phyloP scores from a whole-genome alignment of 2,797 vertebrate genomes.

The Lacerta viridis region DNA sequence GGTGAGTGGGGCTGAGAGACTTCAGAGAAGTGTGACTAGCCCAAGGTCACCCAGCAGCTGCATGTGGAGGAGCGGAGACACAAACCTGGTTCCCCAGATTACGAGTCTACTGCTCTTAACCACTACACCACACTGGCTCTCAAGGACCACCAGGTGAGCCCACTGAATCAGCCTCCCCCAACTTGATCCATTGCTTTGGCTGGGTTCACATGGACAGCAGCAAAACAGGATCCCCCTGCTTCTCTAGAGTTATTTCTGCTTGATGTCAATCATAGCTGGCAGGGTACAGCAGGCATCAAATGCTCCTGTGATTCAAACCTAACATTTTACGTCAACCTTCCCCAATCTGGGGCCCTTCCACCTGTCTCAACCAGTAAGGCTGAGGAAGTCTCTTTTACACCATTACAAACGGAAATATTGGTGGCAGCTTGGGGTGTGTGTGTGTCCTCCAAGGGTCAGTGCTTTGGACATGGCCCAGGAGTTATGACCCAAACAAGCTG shows the following conservation, averaged over 20 bases:
- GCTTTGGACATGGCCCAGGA: neutral
- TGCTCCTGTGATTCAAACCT: neutral
- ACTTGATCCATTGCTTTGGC: neutral
- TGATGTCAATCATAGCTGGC: neutral
- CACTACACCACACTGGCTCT: too few relatives aligned
- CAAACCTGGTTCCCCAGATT: too few relatives aligned
- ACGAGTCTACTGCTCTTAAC: too few relatives aligned
- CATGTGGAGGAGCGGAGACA: too few relatives aligned
- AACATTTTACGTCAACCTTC: too few relatives aligned
- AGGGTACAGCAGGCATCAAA: too few relatives aligned
- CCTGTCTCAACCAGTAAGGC: too few relatives aligned
- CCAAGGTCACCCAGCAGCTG: too few relatives aligned
- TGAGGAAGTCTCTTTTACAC: neutral
- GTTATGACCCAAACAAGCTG: neutral
- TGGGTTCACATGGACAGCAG: too few relatives aligned
- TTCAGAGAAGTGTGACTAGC: too few relatives aligned
- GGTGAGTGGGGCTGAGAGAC: too few relatives aligned
- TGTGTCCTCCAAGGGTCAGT: neutral
- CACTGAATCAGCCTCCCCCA: neutral
- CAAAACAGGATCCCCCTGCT: neutral
- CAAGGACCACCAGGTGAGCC: neutral
- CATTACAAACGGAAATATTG: neutral
- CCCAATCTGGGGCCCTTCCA: too few relatives aligned
- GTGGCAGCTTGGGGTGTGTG: neutral
- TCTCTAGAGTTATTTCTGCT: neutral